Evolutionary conservation across 2,888 invertebrate genomes (phyloP).

Genomic region (Gastracanthus pulcherrimus): DNA sequence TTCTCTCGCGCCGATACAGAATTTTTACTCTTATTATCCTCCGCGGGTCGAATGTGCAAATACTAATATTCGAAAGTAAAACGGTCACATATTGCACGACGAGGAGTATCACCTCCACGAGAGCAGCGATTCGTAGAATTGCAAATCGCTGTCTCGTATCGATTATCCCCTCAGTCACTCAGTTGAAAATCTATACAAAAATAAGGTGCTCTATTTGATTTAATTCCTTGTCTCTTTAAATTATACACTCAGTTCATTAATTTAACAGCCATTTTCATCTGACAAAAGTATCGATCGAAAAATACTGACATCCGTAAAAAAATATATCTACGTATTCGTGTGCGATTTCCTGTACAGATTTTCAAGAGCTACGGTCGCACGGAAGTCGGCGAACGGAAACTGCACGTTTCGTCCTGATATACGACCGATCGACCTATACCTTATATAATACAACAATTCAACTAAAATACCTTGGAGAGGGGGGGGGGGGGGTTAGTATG

Average conservation of each 20-base stretch:
- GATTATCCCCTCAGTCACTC: not conserved
- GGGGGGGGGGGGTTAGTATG: slow-evolving; percentile 65
- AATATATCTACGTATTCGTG: slow-evolving; percentile 20
- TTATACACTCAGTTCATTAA: not conserved
- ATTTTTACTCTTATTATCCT: not conserved
- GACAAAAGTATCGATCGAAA: not conserved
- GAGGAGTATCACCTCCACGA: not conserved
- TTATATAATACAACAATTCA: slow-evolving; percentile 69
- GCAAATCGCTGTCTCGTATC: not conserved
- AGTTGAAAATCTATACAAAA: slow-evolving; percentile 31
- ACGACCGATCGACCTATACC: slow-evolving; percentile 45
- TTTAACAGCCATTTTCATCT: not conserved
- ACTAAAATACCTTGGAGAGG: slow-evolving; percentile 73
- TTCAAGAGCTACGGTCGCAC: slow-evolving; percentile 26
- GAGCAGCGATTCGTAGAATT: not conserved
- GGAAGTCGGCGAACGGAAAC: slow-evolving; percentile 16
- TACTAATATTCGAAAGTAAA: not conserved
- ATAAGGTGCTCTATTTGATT: not conserved
- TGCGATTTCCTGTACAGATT: slow-evolving; percentile 31
- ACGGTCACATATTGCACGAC: slow-evolving; percentile 4
- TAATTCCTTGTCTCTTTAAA: not conserved
- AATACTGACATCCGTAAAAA: slow-evolving; percentile 13
- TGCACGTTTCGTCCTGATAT: slow-evolving; percentile 10
- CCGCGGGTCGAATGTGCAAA: not conserved
- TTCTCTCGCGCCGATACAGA: not conserved